Evolutionary conservation across 2,113 vertebrate species (phyloP).

Genomic region (Sinocyclocheilus maitianheensis): DNA sequence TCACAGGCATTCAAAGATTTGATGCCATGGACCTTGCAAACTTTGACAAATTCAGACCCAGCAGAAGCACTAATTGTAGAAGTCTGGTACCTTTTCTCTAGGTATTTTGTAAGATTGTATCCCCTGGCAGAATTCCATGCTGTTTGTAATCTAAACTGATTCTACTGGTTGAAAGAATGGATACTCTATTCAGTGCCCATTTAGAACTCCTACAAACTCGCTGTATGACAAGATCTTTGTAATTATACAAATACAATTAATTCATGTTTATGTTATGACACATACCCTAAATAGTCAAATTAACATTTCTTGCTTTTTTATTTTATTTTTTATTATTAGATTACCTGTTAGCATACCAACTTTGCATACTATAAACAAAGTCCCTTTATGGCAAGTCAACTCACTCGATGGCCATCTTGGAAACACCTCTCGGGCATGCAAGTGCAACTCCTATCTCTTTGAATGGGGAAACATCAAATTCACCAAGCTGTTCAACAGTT

Average conservation of each 20-base stretch:
- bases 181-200: neutral
- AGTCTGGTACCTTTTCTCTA: neutral
- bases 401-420: too few relatives aligned
- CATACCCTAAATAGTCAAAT: neutral
- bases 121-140: neutral
- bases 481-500: too few relatives aligned
- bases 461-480: too few relatives aligned
- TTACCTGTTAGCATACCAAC: neutral
- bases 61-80: neutral
- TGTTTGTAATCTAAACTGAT: neutral
- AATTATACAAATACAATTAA: neutral
- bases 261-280: neutral
- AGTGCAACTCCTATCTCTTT: too few relatives aligned
- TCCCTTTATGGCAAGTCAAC: too few relatives aligned
- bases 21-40: neutral
- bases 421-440: too few relatives aligned
- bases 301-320: neutral
- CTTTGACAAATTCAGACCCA: neutral
- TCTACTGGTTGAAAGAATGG: neutral
- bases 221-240: neutral
- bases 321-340: neutral
- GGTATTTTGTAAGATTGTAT: neutral
- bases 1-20: neutral
- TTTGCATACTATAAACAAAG: neutral
- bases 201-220: neutral